Conservation (phyloP, 30 jellyfish, hydroid and myxozoan species). For the Hydractinia echinata region DNA sequence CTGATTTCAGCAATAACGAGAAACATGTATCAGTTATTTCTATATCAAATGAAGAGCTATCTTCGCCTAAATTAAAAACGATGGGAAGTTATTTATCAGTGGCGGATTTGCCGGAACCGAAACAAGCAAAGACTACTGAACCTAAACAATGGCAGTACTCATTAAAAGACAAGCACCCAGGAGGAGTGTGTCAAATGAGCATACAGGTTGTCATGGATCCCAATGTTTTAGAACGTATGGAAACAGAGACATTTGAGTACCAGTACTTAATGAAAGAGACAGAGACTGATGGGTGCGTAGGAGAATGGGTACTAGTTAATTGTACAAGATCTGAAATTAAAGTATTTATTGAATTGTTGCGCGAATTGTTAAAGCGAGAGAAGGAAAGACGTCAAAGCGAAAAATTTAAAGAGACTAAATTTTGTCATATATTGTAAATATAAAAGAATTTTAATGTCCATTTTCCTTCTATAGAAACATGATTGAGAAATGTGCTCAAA, state of each 20-base stretch:
- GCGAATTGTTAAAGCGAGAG: constrained; percentile 11
- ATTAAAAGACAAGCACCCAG: background rate
- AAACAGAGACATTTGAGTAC: constrained; percentile 16
- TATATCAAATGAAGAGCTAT: background rate
- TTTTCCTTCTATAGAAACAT: too few relatives aligned
- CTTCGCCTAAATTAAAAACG: background rate
- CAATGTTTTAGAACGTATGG: constrained; percentile 4
- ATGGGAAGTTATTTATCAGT: constrained; percentile 5
- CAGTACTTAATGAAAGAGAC: constrained; percentile 15
- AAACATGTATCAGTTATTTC: background rate
- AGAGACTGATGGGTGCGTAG: constrained; percentile 6
- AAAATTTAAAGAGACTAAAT: background rate
- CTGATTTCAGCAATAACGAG: background rate
- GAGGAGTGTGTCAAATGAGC: constrained; percentile 3
- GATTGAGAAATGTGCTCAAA: too few relatives aligned
- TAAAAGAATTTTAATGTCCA: too few relatives aligned
- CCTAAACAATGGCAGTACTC: constrained; percentile 18
- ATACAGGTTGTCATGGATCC: constrained; percentile 6
- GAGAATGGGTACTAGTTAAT: constrained; percentile 17
- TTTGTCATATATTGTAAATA: background rate
- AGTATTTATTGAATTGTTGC: background rate
- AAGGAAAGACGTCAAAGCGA: background rate
- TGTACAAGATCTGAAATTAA: constrained; percentile 14
- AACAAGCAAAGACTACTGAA: background rate
- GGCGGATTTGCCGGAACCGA: background rate